Evolutionary conservation across 2,888 invertebrate genomes (phyloP).

Genomic region (Pheosia tremula): DNA sequence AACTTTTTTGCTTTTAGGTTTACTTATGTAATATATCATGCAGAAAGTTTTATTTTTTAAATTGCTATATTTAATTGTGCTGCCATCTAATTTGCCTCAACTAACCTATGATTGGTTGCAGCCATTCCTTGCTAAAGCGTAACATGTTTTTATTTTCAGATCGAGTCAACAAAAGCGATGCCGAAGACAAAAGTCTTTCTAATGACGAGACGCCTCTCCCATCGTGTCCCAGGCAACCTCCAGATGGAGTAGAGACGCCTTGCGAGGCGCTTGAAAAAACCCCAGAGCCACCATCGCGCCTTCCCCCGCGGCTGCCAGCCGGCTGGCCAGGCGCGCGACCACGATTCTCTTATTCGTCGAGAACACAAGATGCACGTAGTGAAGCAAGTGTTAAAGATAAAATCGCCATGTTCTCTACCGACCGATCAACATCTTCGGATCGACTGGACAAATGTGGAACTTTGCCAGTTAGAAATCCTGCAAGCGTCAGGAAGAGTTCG

Average conservation of each 20-base stretch:
- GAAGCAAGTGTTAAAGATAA: slow-evolving; percentile 93
- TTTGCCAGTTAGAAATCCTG: slow-evolving; percentile 60
- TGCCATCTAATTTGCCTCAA: background rate
- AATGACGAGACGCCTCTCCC: slow-evolving; percentile 79
- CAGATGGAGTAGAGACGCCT: slow-evolving; percentile 93
- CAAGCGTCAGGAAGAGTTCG: slow-evolving; percentile 61
- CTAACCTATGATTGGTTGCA: background rate
- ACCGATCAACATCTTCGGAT: slow-evolving; percentile 68
- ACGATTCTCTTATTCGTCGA: slow-evolving; percentile 73
- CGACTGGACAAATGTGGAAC: slow-evolving; percentile 75
- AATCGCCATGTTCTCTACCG: slow-evolving; percentile 93
- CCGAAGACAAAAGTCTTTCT: slow-evolving; percentile 78
- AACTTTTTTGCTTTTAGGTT: too few species aligned
- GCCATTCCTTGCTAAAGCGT: background rate
- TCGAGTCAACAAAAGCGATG: slow-evolving; percentile 75
- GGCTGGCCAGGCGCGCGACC: slow-evolving; percentile 62
- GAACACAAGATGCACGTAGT: slow-evolving; percentile 91
- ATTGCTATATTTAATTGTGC: too few species aligned
- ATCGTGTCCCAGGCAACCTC: slow-evolving; percentile 89
- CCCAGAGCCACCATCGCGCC: slow-evolving; percentile 67
- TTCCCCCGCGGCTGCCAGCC: slow-evolving; percentile 64
- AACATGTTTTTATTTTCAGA: slow-evolving; percentile 59
- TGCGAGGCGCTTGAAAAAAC: slow-evolving; percentile 86
- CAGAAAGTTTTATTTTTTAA: too few species aligned
- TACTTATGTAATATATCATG: too few species aligned